These are phyloP conservation scores for Pycnomerus fuliginosus DNA, from an alignment of 2,888 invertebrate species.

Conservation along the genomic window DNA sequence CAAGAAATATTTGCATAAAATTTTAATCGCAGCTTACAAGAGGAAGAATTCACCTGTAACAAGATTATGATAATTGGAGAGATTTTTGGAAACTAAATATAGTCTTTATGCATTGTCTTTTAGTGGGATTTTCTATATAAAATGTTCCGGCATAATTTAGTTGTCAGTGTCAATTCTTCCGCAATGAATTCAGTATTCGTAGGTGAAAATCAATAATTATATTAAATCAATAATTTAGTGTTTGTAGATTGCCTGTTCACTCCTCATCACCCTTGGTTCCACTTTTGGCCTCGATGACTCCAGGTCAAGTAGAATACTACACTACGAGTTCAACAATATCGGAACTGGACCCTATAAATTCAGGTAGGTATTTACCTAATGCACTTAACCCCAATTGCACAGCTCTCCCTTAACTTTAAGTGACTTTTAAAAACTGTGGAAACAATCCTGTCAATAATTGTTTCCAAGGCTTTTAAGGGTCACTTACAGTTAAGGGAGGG, in stretches of 20 bases:
- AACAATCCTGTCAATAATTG: no score
- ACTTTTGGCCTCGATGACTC: neutral
- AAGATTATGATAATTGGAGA: slow-evolving; percentile 24
- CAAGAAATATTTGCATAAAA: no score
- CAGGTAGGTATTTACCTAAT: no score
- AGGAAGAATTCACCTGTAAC: slow-evolving; percentile 10
- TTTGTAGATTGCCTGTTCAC: neutral
- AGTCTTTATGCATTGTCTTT: no score
- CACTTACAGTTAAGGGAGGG: no score
- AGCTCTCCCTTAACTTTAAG: no score
- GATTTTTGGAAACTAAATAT: slow-evolving; percentile 22
- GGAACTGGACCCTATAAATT: neutral
- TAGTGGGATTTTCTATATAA: no score
- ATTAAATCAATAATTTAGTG: neutral
- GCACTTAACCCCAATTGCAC: no score
- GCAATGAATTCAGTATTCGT: neutral
- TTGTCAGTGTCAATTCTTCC: neutral
- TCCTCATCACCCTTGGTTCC: neutral
- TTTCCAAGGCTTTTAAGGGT: no score
- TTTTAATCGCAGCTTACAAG: no score
- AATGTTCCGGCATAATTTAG: no score
- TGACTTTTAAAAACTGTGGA: no score
- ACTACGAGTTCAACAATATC: neutral
- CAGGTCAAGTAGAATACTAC: neutral
- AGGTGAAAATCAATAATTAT: neutral